phyloP scores from a whole-genome alignment of 2,797 vertebrate genomes.

The Hydrolagus colliei region DNA sequence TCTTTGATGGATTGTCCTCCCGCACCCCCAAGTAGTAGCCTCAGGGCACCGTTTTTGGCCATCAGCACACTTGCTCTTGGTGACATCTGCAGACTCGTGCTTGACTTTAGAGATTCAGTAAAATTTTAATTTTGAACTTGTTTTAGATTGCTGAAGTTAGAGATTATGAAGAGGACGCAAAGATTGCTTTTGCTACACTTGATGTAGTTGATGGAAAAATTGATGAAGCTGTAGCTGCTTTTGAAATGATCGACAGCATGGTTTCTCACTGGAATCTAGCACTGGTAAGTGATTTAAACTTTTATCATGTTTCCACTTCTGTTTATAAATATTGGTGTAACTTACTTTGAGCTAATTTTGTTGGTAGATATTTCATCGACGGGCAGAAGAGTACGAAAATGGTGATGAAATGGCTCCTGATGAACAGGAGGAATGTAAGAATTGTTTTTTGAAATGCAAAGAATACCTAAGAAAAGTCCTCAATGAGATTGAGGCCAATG shows the following conservation, averaged over 20 bases:
- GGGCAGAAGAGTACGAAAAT: conserved; percentile 82
- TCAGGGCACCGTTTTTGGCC: too few species aligned
- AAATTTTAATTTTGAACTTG: background rate
- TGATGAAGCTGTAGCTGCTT: conserved; percentile 76
- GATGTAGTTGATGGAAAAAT: conserved; percentile 86
- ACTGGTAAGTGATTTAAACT: conserved; percentile 55
- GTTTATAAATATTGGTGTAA: conserved; percentile 26
- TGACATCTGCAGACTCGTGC: too few species aligned
- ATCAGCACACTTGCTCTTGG: too few species aligned
- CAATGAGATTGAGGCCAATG: conserved; percentile 61
- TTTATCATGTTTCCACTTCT: conserved; percentile 12
- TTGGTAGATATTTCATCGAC: conserved; percentile 83
- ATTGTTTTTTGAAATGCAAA: conserved; percentile 68
- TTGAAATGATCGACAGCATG: conserved; percentile 80
- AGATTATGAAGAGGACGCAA: conserved; percentile 74
- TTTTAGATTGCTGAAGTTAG: conserved; percentile 66
- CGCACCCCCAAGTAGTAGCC: too few species aligned
- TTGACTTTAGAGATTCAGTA: too few species aligned
- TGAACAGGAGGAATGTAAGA: conserved; percentile 75
- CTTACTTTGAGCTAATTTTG: conserved; percentile 22
- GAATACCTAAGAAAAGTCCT: conserved; percentile 76
- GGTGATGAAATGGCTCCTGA: conserved; percentile 66
- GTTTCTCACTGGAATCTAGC: conserved; percentile 88
- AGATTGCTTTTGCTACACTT: conserved; percentile 68
- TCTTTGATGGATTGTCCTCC: too few species aligned